A percentile compares a stretch with the other conserved stretches of the same genome.
Conservation (phyloP, 2,888 invertebrate species). For the Drosophila austrosaltans region DNA sequence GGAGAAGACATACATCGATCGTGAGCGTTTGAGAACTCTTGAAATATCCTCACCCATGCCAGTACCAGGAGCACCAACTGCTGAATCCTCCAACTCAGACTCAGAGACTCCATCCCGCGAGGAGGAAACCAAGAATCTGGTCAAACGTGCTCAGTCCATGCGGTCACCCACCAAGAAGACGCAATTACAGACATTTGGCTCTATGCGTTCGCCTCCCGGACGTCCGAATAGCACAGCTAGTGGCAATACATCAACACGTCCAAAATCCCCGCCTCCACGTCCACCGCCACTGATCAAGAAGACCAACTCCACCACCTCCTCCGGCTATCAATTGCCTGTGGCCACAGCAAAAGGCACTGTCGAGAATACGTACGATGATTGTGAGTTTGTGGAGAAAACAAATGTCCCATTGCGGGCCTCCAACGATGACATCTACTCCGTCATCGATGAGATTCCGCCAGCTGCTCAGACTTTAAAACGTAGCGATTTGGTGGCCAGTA, state of each 20-base stretch:
- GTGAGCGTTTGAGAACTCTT: constrained; percentile 88
- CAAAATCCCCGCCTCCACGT: constrained; percentile 90
- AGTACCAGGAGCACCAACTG: constrained; percentile 84
- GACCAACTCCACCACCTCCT: constrained; percentile 84
- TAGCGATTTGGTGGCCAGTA: constrained; percentile 82
- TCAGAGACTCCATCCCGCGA: constrained; percentile 82
- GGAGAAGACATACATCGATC: constrained; percentile 88
- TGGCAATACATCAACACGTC: constrained; percentile 84
- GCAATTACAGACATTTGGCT: constrained; percentile 90
- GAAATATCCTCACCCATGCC: constrained; percentile 94
- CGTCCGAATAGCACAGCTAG: constrained; percentile 89
- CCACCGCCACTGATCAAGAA: constrained; percentile 84
- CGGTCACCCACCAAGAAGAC: constrained; percentile 86
- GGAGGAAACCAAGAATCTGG: constrained; percentile 84
- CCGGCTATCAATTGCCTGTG: constrained; percentile 86
- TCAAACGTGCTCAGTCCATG: constrained; percentile 93
- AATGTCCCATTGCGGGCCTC: constrained; percentile 83
- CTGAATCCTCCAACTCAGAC: constrained; percentile 85
- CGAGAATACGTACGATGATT: constrained; percentile 90
- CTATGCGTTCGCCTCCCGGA: constrained; percentile 89
- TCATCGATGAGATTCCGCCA: constrained; percentile 91
- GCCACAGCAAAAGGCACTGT: constrained; percentile 74
- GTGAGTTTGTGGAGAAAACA: constrained; percentile 86
- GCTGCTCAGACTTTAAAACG: constrained; percentile 80
- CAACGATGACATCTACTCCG: constrained; percentile 94